phyloP scores from a whole-genome alignment of 2,113 vertebrate species.

The Acrocephalus arundinaceus region DNA sequence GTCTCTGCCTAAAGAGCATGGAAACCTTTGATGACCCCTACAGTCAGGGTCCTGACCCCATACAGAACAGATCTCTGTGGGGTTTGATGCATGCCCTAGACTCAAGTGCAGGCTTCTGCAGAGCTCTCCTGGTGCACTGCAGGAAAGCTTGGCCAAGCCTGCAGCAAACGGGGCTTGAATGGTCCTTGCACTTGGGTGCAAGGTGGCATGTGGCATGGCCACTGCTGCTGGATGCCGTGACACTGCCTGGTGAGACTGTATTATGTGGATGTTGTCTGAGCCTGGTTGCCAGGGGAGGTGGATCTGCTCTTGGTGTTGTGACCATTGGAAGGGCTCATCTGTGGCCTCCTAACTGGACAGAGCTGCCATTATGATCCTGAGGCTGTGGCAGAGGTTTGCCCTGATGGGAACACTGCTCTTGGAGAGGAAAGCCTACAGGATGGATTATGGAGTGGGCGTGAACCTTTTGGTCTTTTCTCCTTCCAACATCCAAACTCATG shows the following conservation, averaged over 20 bases:
- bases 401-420: background rate
- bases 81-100: background rate
- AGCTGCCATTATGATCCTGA: background rate
- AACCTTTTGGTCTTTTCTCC: background rate
- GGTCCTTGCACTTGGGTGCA: background rate
- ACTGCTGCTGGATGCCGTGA: background rate
- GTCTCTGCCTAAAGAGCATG: background rate
- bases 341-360: background rate
- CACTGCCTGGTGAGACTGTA: accelerated
- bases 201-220: background rate
- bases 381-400: background rate
- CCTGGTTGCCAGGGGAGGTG: background rate
- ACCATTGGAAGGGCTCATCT: background rate
- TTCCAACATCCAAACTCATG: background rate
- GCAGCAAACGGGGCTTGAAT: accelerated
- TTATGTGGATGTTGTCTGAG: background rate
- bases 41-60: background rate
- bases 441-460: background rate
- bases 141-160: background rate
- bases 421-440: background rate
- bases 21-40: background rate
- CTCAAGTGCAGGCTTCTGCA: background rate
- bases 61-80: background rate
- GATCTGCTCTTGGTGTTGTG: background rate
- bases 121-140: background rate